phyloP scores from a whole-genome alignment of 2,888 invertebrate species.

The Philaethria dido region DNA sequence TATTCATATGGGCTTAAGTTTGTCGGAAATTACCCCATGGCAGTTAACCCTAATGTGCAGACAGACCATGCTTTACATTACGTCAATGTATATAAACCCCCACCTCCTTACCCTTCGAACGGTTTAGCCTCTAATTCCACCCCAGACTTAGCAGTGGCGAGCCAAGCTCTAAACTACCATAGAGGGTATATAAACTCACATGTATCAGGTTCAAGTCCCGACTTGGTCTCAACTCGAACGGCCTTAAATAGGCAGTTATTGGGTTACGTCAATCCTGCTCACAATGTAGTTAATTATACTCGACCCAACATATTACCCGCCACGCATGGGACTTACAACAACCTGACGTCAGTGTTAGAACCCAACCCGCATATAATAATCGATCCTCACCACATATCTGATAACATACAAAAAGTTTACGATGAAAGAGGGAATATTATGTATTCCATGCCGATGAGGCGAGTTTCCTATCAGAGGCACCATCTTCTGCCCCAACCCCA shows the following conservation, averaged over 20 bases:
- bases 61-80: constrained; percentile 80
- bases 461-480: constrained; percentile 73
- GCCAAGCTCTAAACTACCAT: constrained; percentile 82
- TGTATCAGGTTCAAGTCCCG: constrained; percentile 90
- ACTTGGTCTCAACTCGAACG: constrained; percentile 89
- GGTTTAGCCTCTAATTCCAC: constrained; percentile 92
- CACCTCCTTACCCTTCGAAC: constrained; percentile 92
- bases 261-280: constrained; percentile 65
- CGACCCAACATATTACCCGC: constrained; percentile 69
- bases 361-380: constrained; percentile 81
- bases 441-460: constrained; percentile 84
- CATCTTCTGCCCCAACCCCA: constrained; percentile 74
- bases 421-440: constrained; percentile 86
- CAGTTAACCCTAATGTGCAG: constrained; percentile 69
- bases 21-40: constrained; percentile 71
- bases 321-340: constrained; percentile 89
- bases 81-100: constrained; percentile 90
- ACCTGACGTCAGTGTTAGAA: constrained; percentile 86
- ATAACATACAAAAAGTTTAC: constrained; percentile 85
- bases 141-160: constrained; percentile 91
- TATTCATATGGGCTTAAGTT: constrained; percentile 67
- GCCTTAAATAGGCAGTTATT: constrained; percentile 81
- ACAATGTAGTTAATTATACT: constrained; percentile 65
- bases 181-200: constrained; percentile 79
- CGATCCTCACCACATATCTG: constrained; percentile 83